Base-by-base conservation (phyloP, 2,113 vertebrate species). In the Poecilia latipinna region DNA sequence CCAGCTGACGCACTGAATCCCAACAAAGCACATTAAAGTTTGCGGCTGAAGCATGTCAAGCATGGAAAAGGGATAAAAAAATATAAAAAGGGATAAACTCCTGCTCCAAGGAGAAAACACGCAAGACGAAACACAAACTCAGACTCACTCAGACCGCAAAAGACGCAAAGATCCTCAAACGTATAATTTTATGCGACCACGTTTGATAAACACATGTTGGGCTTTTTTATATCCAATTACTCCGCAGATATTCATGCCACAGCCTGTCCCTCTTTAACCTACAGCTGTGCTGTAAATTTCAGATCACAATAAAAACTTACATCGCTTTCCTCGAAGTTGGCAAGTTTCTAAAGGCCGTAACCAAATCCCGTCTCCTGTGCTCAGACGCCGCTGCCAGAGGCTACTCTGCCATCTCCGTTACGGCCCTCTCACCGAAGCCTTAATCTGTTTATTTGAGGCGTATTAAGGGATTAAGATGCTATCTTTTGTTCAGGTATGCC, bases 401-500 rank as follows among this genome's bases (percentile, higher is more conserved):
- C 77, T 70, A 32, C 70, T 63, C 68, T 39, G 54, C 71, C 72
- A 70, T 72, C 78, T 79, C 70, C 33, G 12, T 78, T 68, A 65
- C 79, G n/a, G 44, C 67, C 72, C 65, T 39, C 74, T 42, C 70
- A 72, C 68, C 48, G 68, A 71, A 68, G n/a, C 44, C 60, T 77
- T 69, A 78, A 81, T 84, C 76, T 82, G 17, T 68, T 22, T 78
- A 39, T 82, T 65, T 66, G 57, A 79, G 74, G 76, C 70, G 66
- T 74, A 79, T 81, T 74, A 85, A 78, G 79, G 78, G 83, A 88
- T 88, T 82, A 88, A 83, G 86, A 91, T 86, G 72, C 69, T 88
- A 86, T 90, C 86, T 48, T 83, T 37, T 67, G 75, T 37, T 66
- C 68, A 75, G 77, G 84, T 90, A 91, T 88, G 70, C 72, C 24